A percentile compares a stretch with the other conserved stretches of the same genome.
Evolutionary conservation across 2,888 invertebrate species (phyloP).

Genomic region (Acronicta aceris): DNA sequence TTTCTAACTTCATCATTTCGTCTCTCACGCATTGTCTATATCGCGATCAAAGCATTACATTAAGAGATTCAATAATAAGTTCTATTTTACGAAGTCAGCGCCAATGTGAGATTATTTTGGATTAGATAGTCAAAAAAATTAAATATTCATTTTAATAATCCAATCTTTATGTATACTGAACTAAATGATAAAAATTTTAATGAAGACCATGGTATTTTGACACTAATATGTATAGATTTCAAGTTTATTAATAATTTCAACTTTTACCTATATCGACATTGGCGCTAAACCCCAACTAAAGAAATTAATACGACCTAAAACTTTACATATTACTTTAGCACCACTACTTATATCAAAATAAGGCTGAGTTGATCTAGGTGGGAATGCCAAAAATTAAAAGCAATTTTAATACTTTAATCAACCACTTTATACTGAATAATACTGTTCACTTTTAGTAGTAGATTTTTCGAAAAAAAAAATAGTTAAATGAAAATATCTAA

Average conservation of each 20-base stretch:
- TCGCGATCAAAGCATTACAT: constrained; percentile 22
- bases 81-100: constrained; percentile 30
- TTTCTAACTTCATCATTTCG: constrained; percentile 14
- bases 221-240: neutral
- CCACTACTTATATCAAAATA: constrained; percentile 62
- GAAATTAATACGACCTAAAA: constrained; percentile 35
- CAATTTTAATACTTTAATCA: constrained; percentile 45
- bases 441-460: constrained; percentile 14
- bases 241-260: neutral
- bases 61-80: constrained; percentile 49
- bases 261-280: constrained; percentile 17
- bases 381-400: constrained; percentile 60
- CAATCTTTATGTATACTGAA: neutral
- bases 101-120: constrained; percentile 24
- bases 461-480: neutral
- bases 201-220: constrained; percentile 12
- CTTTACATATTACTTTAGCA: constrained; percentile 60
- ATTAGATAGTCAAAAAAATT: too few relatives aligned
- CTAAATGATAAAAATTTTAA: constrained; percentile 26
- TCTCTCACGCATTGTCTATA: constrained; percentile 29
- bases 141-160: neutral
- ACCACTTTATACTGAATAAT: constrained; percentile 30
- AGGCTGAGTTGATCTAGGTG: constrained; percentile 62
- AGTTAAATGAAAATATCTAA: neutral
- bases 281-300: constrained; percentile 34